A percentile compares a stretch with the other conserved stretches of the same genome.
Conservation (phyloP, 2,797 vertebrate genomes). For the Propithecus deckenii region DNA sequence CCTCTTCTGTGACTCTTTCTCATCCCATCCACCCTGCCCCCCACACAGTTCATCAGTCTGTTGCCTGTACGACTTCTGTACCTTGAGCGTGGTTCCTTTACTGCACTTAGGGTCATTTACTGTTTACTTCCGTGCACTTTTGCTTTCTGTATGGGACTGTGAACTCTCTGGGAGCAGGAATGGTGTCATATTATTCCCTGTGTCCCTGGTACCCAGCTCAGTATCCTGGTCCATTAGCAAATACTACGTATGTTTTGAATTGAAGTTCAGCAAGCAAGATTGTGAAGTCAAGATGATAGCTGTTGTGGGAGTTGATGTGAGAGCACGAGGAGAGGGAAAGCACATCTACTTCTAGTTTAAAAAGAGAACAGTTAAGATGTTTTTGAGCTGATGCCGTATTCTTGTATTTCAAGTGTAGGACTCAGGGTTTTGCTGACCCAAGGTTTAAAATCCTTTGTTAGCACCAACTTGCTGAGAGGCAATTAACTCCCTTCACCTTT, state of each 20-base stretch:
- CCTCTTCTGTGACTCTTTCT: background rate
- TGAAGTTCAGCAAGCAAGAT: background rate
- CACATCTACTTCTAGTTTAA: background rate
- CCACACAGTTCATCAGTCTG: background rate
- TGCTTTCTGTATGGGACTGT: background rate
- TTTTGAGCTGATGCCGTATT: background rate
- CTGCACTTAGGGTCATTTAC: accelerated
- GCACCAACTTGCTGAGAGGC: background rate
- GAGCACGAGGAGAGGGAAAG: background rate
- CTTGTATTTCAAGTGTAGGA: background rate
- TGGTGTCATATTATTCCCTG: background rate
- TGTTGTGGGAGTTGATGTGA: background rate
- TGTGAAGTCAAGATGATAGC: background rate
- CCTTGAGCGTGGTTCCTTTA: background rate
- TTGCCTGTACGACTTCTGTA: background rate
- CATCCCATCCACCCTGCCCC: accelerated
- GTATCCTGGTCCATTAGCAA: background rate
- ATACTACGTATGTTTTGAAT: background rate
- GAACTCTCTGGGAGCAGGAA: background rate
- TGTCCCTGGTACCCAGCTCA: background rate
- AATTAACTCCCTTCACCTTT: background rate
- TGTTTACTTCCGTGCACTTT: background rate
- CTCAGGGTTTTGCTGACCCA: background rate
- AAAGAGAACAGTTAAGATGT: background rate
- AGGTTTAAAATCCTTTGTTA: background rate